phyloP scores from a whole-genome alignment of 2,888 invertebrate species.

The Cloeon dipterum region DNA sequence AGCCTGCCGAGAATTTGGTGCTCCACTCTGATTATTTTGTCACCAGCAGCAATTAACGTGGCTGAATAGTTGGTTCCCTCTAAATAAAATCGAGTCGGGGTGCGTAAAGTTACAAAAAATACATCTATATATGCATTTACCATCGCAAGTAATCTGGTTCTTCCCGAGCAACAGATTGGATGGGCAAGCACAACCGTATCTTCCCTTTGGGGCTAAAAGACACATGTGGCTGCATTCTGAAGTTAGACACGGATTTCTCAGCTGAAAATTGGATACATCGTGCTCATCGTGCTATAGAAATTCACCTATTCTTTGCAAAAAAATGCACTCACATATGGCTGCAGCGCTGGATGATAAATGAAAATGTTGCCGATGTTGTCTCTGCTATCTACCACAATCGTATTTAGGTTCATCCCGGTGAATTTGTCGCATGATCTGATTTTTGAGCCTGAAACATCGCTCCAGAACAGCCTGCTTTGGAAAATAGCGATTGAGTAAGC shows the following conservation, averaged over 20 bases:
- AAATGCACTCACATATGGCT: conserved; percentile 20
- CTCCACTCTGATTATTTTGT: conserved; percentile 32
- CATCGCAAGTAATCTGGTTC: conserved; percentile 30
- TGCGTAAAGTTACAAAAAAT: background rate
- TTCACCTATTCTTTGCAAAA: no score
- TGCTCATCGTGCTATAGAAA: no score
- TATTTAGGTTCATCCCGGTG: conserved; percentile 34
- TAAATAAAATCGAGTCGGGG: conserved; percentile 13
- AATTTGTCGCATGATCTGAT: conserved; percentile 59
- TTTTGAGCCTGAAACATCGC: conserved; percentile 58
- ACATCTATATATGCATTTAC: conserved; percentile 14
- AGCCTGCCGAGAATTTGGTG: conserved; percentile 44
- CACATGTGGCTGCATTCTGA: conserved; percentile 56
- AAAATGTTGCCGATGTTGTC: conserved; percentile 37
- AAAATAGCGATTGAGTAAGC: conserved; percentile 71
- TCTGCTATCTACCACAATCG: conserved; percentile 26
- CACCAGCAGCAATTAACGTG: conserved; percentile 31
- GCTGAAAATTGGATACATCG: conserved; percentile 11
- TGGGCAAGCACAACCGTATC: conserved; percentile 50
- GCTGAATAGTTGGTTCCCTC: conserved; percentile 21
- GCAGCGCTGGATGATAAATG: conserved; percentile 46
- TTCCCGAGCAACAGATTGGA: conserved; percentile 34
- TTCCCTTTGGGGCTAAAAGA: conserved; percentile 31
- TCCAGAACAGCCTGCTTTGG: conserved; percentile 75
- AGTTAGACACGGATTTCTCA: conserved; percentile 32